Percentiles rank a stretch among this genome's conserved stretches.
phyloP scores from a whole-genome alignment of 2,888 invertebrate species.

The Plagiodera versicolora region DNA sequence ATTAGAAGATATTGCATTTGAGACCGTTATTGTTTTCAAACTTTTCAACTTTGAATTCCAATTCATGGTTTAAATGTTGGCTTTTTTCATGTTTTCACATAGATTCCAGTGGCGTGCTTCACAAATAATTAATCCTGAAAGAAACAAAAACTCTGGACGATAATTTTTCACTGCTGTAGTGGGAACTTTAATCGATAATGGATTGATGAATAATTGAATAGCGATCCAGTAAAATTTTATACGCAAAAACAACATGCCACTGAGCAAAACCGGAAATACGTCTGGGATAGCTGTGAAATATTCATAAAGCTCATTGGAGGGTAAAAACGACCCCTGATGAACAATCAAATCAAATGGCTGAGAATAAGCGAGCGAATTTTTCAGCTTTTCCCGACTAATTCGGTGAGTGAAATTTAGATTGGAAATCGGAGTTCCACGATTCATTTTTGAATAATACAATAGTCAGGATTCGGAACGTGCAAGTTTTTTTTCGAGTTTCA shows the following conservation, averaged over 20 bases:
- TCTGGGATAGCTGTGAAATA: constrained; percentile 9
- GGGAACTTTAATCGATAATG: not conserved
- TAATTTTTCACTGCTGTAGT: not conserved
- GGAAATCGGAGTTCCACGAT: too few species aligned
- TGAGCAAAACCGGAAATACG: constrained; percentile 1
- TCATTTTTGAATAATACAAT: not conserved
- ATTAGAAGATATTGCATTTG: too few species aligned
- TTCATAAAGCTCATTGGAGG: not conserved
- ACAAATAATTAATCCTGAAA: too few species aligned
- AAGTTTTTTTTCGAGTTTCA: too few species aligned
- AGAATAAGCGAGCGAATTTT: not conserved
- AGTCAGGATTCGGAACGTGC: too few species aligned
- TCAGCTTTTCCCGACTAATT: not conserved
- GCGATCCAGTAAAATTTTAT: not conserved
- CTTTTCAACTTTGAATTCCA: too few species aligned
- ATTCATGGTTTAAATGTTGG: too few species aligned
- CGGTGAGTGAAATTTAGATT: too few species aligned
- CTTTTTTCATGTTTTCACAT: too few species aligned
- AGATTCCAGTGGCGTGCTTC: too few species aligned
- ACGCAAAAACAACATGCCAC: not conserved
- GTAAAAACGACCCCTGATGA: not conserved
- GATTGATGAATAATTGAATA: constrained; percentile 1
- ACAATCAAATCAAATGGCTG: not conserved
- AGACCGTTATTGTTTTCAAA: too few species aligned
- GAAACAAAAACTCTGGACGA: too few species aligned